These are phyloP conservation scores for Molossus alvarezi DNA, from an alignment of 2,797 vertebrate genomes.

Conservation along the genomic window DNA sequence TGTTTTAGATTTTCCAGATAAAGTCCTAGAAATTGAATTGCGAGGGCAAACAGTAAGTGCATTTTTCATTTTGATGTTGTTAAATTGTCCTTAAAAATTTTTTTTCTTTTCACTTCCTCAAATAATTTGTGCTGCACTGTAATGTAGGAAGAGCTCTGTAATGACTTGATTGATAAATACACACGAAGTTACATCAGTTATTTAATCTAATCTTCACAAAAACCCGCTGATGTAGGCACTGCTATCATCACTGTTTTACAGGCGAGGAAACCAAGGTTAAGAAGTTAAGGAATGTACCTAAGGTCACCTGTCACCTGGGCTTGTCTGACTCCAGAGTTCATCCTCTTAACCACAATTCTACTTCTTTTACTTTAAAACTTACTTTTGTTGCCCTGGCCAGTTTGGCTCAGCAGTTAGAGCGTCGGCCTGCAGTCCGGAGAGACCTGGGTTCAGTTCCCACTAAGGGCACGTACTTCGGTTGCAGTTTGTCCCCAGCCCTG, in stretches of 20 bases:
- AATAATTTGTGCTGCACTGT: background rate
- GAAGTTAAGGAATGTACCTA: background rate
- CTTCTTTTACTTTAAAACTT: slow-evolving; percentile 33
- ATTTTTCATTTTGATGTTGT: slow-evolving; percentile 5
- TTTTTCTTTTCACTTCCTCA: background rate
- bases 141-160: background rate
- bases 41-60: slow-evolving; percentile 10
- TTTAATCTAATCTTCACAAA: slow-evolving; percentile 17
- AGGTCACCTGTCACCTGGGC: background rate
- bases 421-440: too few relatives aligned
- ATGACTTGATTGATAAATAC: background rate
- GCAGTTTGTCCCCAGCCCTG: too few relatives aligned
- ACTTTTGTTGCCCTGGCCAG: too few relatives aligned
- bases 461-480: too few relatives aligned
- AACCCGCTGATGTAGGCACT: background rate
- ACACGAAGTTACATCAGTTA: background rate
- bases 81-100: background rate
- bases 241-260: background rate
- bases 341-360: background rate
- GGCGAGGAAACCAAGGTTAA: background rate
- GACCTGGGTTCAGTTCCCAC: too few relatives aligned
- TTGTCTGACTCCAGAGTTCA: slow-evolving; percentile 33
- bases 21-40: slow-evolving; percentile 11
- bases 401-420: too few relatives aligned
- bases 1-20: slow-evolving; percentile 12